phyloP scores from a whole-genome alignment of 2,888 invertebrate genomes.

The Melanargia galathea region DNA sequence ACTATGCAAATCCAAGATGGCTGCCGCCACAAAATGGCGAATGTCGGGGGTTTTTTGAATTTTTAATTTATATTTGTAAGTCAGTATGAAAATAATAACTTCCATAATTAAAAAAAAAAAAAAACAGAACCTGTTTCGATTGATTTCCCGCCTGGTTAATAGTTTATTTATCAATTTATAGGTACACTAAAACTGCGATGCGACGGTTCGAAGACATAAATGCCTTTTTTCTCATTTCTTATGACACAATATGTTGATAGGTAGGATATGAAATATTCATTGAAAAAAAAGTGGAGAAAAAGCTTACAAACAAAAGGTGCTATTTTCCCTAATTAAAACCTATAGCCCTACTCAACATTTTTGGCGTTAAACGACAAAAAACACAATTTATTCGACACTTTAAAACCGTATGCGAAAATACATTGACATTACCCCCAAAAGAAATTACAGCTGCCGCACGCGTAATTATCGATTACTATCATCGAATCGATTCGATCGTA shows the following conservation, averaged over 20 bases:
- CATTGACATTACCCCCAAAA: conserved; percentile 45
- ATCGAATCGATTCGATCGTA: conserved; percentile 69
- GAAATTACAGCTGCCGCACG: conserved; percentile 67
- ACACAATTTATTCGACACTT: conserved; percentile 35
- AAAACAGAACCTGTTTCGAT: too few relatives aligned
- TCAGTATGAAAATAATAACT: too few relatives aligned
- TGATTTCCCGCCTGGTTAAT: too few relatives aligned
- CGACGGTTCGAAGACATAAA: neutral
- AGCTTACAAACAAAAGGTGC: conserved; percentile 51
- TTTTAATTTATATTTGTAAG: too few relatives aligned
- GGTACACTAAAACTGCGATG: neutral
- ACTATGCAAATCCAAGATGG: too few relatives aligned
- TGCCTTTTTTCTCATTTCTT: neutral
- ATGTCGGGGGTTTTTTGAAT: too few relatives aligned
- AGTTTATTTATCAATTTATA: too few relatives aligned
- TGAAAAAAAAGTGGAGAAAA: conserved; percentile 4
- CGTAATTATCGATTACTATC: conserved; percentile 73
- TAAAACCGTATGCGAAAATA: conserved; percentile 39
- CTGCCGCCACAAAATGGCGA: too few relatives aligned
- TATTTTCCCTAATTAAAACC: conserved; percentile 50
- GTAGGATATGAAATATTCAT: neutral
- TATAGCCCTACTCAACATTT: conserved; percentile 7
- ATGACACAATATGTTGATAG: neutral
- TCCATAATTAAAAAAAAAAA: too few relatives aligned
- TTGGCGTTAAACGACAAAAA: conserved; percentile 25